phyloP scores from a whole-genome alignment of 2,113 vertebrate genomes.

The Crocuta crocuta region DNA sequence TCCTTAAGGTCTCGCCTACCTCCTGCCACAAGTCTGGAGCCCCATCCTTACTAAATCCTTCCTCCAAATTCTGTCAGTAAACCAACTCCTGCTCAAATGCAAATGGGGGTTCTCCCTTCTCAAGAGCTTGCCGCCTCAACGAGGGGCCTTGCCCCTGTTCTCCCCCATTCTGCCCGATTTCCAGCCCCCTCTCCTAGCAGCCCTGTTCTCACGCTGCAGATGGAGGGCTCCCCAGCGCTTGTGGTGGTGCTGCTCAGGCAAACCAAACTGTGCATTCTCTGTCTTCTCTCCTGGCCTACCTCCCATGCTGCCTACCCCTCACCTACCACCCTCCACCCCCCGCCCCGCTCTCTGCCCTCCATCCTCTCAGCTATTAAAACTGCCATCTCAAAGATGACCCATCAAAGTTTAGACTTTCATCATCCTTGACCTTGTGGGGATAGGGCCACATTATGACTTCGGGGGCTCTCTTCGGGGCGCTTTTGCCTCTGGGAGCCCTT shows the following conservation, averaged over 20 bases:
- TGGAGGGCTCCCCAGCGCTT: neutral
- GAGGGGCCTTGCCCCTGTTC: neutral
- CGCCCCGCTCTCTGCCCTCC: neutral
- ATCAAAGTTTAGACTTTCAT: neutral
- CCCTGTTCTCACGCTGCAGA: neutral
- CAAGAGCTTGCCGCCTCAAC: neutral
- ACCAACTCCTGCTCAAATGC: too few species aligned
- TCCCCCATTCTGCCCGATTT: too few species aligned
- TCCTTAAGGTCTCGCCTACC: neutral
- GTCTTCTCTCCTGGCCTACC: too few species aligned
- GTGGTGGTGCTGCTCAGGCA: neutral
- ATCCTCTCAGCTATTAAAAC: neutral
- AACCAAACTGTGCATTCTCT: neutral
- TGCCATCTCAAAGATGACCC: neutral
- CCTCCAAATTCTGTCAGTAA: neutral
- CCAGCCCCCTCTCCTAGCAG: neutral
- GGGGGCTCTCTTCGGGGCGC: neutral
- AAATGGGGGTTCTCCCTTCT: neutral
- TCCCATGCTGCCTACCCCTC: neutral
- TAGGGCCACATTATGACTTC: neutral
- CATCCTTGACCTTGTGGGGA: neutral
- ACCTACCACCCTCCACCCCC: neutral
- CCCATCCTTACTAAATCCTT: neutral
- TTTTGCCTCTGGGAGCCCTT: neutral
- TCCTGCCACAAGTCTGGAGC: neutral